phyloP scores from a whole-genome alignment of 2,113 vertebrate species.

The Scopus umbretta region DNA sequence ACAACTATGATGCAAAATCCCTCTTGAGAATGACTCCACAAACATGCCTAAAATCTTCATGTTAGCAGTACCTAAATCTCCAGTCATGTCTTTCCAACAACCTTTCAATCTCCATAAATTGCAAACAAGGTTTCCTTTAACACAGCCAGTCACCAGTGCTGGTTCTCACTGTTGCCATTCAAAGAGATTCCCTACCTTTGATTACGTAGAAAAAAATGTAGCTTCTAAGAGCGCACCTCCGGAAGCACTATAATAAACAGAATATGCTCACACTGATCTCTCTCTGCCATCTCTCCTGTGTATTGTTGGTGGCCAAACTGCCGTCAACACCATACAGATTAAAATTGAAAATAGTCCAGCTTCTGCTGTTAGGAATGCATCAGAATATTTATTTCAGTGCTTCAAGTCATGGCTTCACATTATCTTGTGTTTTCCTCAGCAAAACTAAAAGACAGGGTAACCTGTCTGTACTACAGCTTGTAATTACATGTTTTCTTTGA shows the following conservation, averaged over 20 bases:
- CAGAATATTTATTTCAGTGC: background rate
- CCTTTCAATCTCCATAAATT: background rate
- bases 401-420: background rate
- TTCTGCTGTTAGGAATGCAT: background rate
- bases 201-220: background rate
- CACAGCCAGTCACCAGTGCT: fast-evolving
- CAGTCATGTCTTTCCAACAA: background rate
- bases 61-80: background rate
- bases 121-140: background rate
- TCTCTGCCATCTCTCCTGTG: background rate
- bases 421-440: background rate
- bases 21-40: background rate
- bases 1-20: background rate
- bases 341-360: background rate
- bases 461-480: background rate
- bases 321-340: background rate
- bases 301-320: background rate
- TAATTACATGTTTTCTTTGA: background rate
- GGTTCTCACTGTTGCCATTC: background rate
- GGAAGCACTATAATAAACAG: background rate
- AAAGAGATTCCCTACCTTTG: background rate
- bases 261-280: background rate
- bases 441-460: background rate
- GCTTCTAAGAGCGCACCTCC: background rate
- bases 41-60: background rate